Conservation (phyloP, 1,140 invertebrate species). For the Formica selysi region DNA sequence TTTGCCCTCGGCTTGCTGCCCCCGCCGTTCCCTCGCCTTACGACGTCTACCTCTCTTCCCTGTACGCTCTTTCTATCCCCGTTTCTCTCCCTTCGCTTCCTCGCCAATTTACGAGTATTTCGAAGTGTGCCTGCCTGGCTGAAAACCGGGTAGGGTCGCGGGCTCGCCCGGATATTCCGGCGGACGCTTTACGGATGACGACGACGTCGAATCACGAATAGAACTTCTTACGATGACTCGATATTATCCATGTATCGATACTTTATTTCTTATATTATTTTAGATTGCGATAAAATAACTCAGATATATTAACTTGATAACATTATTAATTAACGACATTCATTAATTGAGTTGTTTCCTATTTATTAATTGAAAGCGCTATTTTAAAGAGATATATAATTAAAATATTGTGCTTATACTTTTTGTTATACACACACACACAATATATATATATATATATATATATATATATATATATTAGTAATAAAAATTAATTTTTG, state of each 20-base stretch:
- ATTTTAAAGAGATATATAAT: neutral
- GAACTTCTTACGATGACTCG: constrained; percentile 9
- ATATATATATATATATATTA: no score
- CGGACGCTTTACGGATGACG: constrained; percentile 24
- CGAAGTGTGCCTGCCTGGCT: constrained; percentile 64
- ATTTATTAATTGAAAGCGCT: constrained; percentile 2
- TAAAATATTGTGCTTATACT: neutral
- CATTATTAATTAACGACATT: neutral
- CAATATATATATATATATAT: no score
- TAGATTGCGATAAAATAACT: neutral
- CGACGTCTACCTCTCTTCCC: constrained; percentile 61
- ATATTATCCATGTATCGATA: constrained; percentile 43
- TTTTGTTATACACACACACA: no score
- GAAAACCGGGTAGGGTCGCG: constrained; percentile 67
- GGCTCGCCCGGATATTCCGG: constrained; percentile 63
- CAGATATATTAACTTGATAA: neutral
- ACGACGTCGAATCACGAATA: constrained; percentile 12
- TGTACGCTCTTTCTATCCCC: constrained; percentile 50
- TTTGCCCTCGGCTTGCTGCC: constrained; percentile 33
- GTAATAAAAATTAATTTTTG: neutral
- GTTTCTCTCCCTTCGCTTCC: constrained; percentile 57
- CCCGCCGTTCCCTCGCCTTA: constrained; percentile 18
- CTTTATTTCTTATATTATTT: constrained; percentile 8
- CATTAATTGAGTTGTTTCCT: neutral
- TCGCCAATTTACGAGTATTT: constrained; percentile 74